A percentile compares a stretch with the other conserved stretches of the same genome.
Conservation (phyloP, 2,797 vertebrate genomes). For the Simalia tracyae region DNA sequence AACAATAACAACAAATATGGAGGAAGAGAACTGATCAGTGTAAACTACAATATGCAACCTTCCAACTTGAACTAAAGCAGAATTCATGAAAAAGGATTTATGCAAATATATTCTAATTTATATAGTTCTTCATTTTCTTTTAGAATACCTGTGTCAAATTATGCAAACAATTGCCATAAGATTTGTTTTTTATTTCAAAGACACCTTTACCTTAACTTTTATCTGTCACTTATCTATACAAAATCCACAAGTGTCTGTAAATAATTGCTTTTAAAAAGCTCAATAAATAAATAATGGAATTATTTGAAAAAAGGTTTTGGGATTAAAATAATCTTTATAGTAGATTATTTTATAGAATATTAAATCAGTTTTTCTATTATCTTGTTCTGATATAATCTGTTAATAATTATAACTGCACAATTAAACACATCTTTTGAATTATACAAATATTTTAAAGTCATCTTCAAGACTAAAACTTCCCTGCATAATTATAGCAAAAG, state of each 20-base stretch:
- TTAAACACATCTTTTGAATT: background rate
- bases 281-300: background rate
- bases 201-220: background rate
- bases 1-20: background rate
- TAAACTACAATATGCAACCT: background rate
- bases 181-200: background rate
- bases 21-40: background rate
- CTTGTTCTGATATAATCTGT: background rate
- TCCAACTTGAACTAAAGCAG: background rate
- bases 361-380: background rate
- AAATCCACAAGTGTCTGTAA: background rate
- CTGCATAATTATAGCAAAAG: background rate
- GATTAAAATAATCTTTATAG: background rate
- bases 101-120: background rate
- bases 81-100: background rate
- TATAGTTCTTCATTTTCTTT: background rate
- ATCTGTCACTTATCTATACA: background rate
- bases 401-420: background rate
- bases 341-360: background rate
- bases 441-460: too few species aligned
- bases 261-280: background rate
- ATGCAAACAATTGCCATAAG: background rate
- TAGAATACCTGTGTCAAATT: background rate
- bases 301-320: background rate
- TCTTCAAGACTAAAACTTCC: background rate